phyloP scores from a whole-genome alignment of 2,113 vertebrate species.

The Accipiter virgatus region DNA sequence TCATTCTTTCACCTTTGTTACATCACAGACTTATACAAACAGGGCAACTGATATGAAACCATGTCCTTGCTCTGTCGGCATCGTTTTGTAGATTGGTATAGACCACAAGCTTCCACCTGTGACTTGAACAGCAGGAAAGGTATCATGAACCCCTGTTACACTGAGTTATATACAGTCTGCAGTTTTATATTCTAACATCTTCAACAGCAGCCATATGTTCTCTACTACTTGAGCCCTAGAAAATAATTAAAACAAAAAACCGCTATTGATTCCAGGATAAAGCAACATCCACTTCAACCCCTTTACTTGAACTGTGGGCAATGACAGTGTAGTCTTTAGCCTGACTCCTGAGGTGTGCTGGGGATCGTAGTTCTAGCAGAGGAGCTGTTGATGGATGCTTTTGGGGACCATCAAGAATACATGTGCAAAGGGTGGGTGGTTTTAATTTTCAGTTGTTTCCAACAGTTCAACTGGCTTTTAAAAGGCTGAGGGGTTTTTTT shows the following conservation, averaged over 20 bases:
- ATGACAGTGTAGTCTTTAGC: not conserved
- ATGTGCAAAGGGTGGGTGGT: not conserved
- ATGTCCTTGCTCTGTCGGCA: not conserved
- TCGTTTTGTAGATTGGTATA: not conserved
- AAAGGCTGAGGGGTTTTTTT: not conserved
- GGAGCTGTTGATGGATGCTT: not conserved
- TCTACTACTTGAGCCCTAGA: not conserved
- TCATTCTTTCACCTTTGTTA: not conserved
- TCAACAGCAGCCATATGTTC: not conserved
- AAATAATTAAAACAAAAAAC: not conserved
- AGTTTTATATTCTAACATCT: not conserved
- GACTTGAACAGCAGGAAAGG: not conserved
- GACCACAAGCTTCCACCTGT: not conserved
- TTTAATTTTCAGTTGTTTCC: conserved; percentile 18
- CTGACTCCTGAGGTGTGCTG: not conserved
- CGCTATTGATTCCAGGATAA: not conserved
- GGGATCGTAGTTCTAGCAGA: not conserved
- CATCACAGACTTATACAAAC: not conserved
- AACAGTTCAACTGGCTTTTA: conserved; percentile 19
- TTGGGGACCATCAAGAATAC: not conserved
- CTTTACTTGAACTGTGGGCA: not conserved
- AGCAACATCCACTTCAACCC: not conserved
- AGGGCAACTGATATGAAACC: not conserved
- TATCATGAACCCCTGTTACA: not conserved
- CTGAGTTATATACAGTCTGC: not conserved